A percentile compares a stretch with the other conserved stretches of the same genome.
Evolutionary conservation across 2,797 vertebrate genomes (phyloP).

Genomic region (Clarias laeviceps): DNA sequence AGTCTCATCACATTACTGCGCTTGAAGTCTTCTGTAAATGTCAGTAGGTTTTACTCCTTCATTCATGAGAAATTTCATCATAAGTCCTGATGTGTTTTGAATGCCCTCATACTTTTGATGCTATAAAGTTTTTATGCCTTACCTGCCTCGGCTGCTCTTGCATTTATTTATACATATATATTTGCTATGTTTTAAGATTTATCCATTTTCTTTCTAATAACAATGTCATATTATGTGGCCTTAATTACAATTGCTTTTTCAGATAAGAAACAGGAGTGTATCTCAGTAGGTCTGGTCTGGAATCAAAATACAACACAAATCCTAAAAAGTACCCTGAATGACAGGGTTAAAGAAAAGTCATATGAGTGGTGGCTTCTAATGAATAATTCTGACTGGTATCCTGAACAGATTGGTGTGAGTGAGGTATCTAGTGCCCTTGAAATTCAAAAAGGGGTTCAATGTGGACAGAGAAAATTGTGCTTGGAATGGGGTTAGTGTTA

Average conservation of each 20-base stretch:
- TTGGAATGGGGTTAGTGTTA: constrained; percentile 43
- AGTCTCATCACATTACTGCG: too few relatives aligned
- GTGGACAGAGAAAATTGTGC: constrained; percentile 44
- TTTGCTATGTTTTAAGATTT: neutral
- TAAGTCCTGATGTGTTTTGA: too few relatives aligned
- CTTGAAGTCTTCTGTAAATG: too few relatives aligned
- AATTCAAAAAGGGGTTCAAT: constrained; percentile 47
- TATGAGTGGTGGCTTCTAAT: constrained; percentile 43
- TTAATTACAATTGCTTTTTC: constrained; percentile 22
- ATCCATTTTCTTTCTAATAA: neutral
- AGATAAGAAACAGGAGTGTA: constrained; percentile 18
- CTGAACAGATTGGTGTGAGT: constrained; percentile 37
- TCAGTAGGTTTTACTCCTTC: too few relatives aligned
- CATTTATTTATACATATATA: neutral
- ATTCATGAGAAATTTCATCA: too few relatives aligned
- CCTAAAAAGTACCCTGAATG: constrained; percentile 49
- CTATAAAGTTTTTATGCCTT: neutral
- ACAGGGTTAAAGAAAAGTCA: constrained; percentile 38
- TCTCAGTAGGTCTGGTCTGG: constrained; percentile 40
- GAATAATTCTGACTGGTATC: constrained; percentile 55
- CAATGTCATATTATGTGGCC: constrained; percentile 20
- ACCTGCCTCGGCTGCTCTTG: neutral
- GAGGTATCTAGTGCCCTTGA: constrained; percentile 48
- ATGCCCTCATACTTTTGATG: neutral
- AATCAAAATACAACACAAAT: constrained; percentile 51